Conservation (phyloP, 2,888 invertebrate genomes). For the Eupithecia insigniata region DNA sequence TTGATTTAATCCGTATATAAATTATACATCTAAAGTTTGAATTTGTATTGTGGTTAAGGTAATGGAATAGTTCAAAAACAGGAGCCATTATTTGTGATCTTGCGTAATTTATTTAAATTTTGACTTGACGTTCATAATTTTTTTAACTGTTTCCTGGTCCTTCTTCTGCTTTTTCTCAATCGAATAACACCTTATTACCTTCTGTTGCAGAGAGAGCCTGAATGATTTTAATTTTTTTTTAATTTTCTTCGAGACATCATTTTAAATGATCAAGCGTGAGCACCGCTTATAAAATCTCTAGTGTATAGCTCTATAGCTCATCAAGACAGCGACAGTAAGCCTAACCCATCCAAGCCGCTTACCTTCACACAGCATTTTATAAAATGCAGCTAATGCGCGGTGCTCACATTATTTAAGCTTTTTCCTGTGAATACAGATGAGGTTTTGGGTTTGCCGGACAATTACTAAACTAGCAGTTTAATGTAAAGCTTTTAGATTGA, state of each 20-base stretch:
- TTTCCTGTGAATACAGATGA: conserved; percentile 59
- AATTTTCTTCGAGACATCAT: neutral
- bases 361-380: conserved; percentile 32
- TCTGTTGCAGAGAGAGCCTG: neutral
- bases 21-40: neutral
- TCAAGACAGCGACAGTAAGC: conserved; percentile 19
- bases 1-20: neutral
- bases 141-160: neutral
- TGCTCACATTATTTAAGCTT: conserved; percentile 44
- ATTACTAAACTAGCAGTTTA: conserved; percentile 48
- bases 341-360: conserved; percentile 28
- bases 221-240: neutral
- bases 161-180: neutral
- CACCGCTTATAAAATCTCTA: conserved; percentile 3
- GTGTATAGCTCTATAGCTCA: conserved; percentile 3
- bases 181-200: neutral
- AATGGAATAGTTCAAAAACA: neutral
- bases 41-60: neutral
- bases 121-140: too few relatives aligned
- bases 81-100: neutral
- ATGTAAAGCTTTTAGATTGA: neutral
- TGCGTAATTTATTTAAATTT: too few relatives aligned
- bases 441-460: conserved; percentile 60
- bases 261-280: neutral
- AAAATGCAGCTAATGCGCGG: conserved; percentile 34